Base-by-base conservation (phyloP, 2,113 vertebrate species). In the Tachysurus fulvidraco region DNA sequence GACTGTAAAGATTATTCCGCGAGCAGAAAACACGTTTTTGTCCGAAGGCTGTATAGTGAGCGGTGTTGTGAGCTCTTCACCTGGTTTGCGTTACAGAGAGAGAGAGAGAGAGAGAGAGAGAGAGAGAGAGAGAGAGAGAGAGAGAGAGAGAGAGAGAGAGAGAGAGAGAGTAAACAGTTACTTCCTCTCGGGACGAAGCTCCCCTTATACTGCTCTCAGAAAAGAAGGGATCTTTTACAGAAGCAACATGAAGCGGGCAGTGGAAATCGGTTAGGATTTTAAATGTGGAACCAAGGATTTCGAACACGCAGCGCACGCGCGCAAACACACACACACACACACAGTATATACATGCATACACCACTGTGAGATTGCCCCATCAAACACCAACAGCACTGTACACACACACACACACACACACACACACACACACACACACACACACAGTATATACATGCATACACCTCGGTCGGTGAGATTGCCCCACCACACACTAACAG, bases 111-210 rank as follows among this genome's bases (percentile, higher is more conserved):
- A 74, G 50, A 57, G 25, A 41, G 83, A 59, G 83, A 30, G 52
- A 71, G 83, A 71, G 62, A 67, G 50, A 30, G 44, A 79, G 25
- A 64, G 73, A 59, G 74, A 52, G 23, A 69, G 76, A 54, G 30
- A 85, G 69, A 74, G 50, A 57, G 25, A 41, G 83, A 59, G 83
- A 30, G 52, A 71, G 83, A 71, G 62, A 67, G 50, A 30, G 44
- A 79, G 25, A 64, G 73, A 59, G 74, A 52, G 23, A 69, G 76
- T 87, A 17, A 81, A 91, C 76, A 88, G 69, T 85, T 30, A 87
- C 88, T 89, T 90, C 89, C 89, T 87, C 85, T 79, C 85, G 41
- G 83, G 19, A 55, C 67, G 50, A 67, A 81, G 79, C 76, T 21
- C 23, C 9, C 21, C 36, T 80, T 78, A 83, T 78, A 83, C 88